Evolutionary conservation across 2,888 invertebrate genomes (phyloP).

Genomic region (Perithous albicinctus): DNA sequence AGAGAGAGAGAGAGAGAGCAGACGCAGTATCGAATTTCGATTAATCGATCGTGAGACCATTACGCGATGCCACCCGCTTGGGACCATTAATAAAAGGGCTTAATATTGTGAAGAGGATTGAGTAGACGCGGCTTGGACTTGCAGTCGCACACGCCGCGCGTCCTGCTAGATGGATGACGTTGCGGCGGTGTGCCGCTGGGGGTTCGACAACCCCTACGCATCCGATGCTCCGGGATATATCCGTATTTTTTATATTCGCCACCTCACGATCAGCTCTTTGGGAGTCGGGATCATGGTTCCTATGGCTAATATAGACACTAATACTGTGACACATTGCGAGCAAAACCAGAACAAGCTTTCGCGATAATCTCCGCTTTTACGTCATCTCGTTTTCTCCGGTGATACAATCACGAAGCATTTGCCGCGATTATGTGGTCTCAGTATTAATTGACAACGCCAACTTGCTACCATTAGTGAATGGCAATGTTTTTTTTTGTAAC

Average conservation of each 20-base stretch:
- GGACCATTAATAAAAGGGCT: slow-evolving; percentile 82
- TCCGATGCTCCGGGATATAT: slow-evolving; percentile 23
- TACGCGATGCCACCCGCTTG: slow-evolving; percentile 73
- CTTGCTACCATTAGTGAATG: background rate
- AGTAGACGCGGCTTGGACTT: slow-evolving; percentile 53
- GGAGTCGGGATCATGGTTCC: slow-evolving; percentile 11
- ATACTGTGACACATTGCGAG: slow-evolving; percentile 34
- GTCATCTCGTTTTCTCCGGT: background rate
- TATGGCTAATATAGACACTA: slow-evolving; percentile 11
- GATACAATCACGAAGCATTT: background rate
- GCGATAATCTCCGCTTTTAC: slow-evolving; percentile 44
- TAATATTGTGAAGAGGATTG: slow-evolving; percentile 81
- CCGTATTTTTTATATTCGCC: slow-evolving; percentile 18
- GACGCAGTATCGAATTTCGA: slow-evolving; percentile 82
- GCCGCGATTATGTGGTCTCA: slow-evolving; percentile 34
- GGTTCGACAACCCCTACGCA: background rate
- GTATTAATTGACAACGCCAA: slow-evolving; percentile 26
- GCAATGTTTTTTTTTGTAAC: background rate
- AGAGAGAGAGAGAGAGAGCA: background rate
- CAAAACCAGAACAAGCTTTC: slow-evolving; percentile 41
- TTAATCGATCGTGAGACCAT: slow-evolving; percentile 82
- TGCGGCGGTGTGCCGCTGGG: slow-evolving; percentile 57
- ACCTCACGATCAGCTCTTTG: background rate
- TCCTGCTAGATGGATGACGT: slow-evolving; percentile 74
- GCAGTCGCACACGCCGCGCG: slow-evolving; percentile 49